Percentiles rank a stretch among this genome's conserved stretches.
phyloP scores from a whole-genome alignment of 2,113 vertebrate species.

The Dolichallabes microphthalmus region DNA sequence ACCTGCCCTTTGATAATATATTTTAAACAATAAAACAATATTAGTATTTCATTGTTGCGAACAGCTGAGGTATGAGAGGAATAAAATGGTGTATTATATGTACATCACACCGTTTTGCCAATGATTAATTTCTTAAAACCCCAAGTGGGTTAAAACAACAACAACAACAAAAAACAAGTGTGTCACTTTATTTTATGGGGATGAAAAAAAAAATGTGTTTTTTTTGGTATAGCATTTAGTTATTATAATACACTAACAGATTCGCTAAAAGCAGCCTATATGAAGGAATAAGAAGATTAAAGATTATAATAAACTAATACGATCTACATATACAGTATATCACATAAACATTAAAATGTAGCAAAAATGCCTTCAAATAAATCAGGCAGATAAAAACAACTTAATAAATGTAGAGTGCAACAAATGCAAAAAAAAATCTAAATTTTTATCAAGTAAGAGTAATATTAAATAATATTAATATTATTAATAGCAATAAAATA shows the following conservation, averaged over 20 bases:
- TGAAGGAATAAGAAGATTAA: neutral
- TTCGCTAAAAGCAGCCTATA: neutral
- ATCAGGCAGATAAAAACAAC: neutral
- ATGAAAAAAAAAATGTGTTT: no score
- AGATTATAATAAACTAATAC: neutral
- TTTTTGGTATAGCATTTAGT: neutral
- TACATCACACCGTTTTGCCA: neutral
- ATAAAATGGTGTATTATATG: neutral
- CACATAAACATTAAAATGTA: neutral
- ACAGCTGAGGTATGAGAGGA: neutral
- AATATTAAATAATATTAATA: neutral
- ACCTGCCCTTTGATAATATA: neutral
- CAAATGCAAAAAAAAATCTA: neutral
- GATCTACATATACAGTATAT: neutral
- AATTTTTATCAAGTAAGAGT: neutral
- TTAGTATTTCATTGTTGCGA: neutral
- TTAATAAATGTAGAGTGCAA: neutral
- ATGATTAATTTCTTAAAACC: neutral
- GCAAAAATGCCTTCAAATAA: neutral
- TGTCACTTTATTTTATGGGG: neutral
- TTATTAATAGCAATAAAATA: neutral
- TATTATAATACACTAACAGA: neutral
- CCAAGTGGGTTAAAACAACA: neutral
- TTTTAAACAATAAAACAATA: neutral
- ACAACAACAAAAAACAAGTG: neutral